Base-by-base conservation (phyloP, 2,797 vertebrate genomes). In the Hephaestus fuliginosus region DNA sequence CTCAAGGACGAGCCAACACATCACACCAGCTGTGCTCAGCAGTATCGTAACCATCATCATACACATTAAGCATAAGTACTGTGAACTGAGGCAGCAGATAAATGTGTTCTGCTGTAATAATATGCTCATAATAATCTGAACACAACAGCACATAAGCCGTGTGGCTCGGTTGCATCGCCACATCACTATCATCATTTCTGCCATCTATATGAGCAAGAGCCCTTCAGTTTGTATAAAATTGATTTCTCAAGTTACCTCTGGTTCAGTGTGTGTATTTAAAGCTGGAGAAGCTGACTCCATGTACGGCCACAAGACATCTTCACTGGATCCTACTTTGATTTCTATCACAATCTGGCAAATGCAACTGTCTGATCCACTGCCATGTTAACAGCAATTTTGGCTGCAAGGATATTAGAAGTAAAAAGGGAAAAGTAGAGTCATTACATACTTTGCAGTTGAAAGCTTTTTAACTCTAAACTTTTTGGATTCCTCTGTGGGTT, bases 1-100 rank as follows among this genome's bases (percentile, higher is more conserved):
- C 76, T 90, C 53, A 61, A 85, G 84, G 84, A 78, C 78, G 61
- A 83, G 36, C 85, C 81, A 43, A 82, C 85, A 74, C 69, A 85
- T 84, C 77, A 53, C 84, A 74, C 71, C 90, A 91, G 86, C 87
- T 88, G 89, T 83, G 73, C 79, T 78, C 25, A 51, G 78, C 84
- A 68, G 58, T 49, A 56, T 70, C 76, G 81, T 79, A 70, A 62
- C 80, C 69, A 78, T 77, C 81, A 73, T 81, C 68, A 85, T 77
- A 18, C 79, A 69, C 76, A 63, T 78, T 83, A 71, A 79, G 56
- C 55, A 74, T 44, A 74, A 86, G 74, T 53, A 55, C 48, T 14
- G 33, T 74, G 68, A 70, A 69, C 9, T 11, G 60, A 79, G 63
- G 78, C 63, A 62, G 61, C 28, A 63, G 80, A 86, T 64, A 22